phyloP scores from a whole-genome alignment of 35 echinoderm and acorn worm genomes.

The Lytechinus variegatus region DNA sequence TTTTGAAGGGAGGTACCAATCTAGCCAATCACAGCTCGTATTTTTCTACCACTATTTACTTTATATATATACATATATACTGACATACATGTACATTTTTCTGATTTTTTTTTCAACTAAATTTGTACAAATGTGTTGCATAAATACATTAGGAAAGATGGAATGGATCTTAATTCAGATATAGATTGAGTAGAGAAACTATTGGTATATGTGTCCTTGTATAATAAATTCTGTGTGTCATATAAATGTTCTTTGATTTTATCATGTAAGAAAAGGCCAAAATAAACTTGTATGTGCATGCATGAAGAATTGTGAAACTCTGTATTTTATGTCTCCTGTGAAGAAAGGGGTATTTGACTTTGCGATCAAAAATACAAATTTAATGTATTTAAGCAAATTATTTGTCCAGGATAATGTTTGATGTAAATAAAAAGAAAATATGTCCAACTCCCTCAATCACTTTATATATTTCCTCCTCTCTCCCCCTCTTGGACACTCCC shows the following conservation, averaged over 20 bases:
- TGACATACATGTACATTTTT: not conserved
- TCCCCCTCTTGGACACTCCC: no score
- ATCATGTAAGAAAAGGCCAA: conserved; percentile 46
- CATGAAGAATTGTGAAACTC: not conserved
- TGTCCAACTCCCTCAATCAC: no score
- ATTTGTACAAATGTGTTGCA: conserved; percentile 4
- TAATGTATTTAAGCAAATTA: no score
- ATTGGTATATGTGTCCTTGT: not conserved
- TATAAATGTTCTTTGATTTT: conserved; percentile 55
- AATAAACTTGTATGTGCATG: conserved; percentile 53
- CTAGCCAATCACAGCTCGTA: no score
- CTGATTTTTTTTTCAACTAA: not conserved
- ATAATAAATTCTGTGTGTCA: conserved; percentile 31
- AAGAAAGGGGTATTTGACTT: no score
- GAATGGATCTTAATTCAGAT: not conserved
- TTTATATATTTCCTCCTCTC: no score
- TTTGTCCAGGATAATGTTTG: no score
- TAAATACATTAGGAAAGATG: not conserved
- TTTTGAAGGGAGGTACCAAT: no score
- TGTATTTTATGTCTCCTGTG: not conserved
- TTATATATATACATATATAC: no score
- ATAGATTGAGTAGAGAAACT: not conserved
- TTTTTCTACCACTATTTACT: no score
- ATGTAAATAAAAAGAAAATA: no score
- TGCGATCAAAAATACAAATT: no score